A percentile compares a stretch with the other conserved stretches of the same genome.
phyloP scores from a whole-genome alignment of 2,113 vertebrate genomes.

The Caretta caretta region DNA sequence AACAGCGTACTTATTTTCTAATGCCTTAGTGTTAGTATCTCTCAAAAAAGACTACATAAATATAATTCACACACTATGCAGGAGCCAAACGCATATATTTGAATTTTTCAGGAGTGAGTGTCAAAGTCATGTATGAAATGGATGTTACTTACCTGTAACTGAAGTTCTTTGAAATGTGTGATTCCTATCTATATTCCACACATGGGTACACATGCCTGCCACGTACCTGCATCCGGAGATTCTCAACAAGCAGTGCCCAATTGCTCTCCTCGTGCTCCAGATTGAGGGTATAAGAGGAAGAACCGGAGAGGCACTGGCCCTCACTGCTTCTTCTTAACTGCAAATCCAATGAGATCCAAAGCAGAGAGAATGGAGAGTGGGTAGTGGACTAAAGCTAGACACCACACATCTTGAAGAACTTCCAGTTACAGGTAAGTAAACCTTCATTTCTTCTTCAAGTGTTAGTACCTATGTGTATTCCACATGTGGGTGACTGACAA shows the following conservation, averaged over 20 bases:
- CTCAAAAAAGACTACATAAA: neutral
- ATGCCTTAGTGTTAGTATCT: neutral
- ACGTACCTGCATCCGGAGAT: neutral
- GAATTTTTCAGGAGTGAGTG: neutral
- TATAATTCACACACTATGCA: accelerated
- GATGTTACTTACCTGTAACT: neutral
- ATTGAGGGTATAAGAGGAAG: neutral
- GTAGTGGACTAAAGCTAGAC: neutral
- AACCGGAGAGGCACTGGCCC: too few relatives aligned
- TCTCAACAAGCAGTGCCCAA: neutral
- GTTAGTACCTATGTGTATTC: neutral
- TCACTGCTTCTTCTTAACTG: neutral
- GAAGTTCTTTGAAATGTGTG: neutral
- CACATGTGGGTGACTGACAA: neutral
- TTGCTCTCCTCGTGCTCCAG: neutral
- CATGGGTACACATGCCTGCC: neutral
- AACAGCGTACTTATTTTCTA: neutral
- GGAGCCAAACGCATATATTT: neutral
- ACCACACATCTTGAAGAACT: neutral
- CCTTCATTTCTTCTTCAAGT: neutral
- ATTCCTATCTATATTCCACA: neutral
- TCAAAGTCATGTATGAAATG: neutral
- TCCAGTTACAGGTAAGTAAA: neutral
- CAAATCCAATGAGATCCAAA: neutral
- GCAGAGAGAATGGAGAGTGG: too few relatives aligned